phyloP scores from a whole-genome alignment of 2,113 vertebrate genomes.

The Cnemophilus loriae region DNA sequence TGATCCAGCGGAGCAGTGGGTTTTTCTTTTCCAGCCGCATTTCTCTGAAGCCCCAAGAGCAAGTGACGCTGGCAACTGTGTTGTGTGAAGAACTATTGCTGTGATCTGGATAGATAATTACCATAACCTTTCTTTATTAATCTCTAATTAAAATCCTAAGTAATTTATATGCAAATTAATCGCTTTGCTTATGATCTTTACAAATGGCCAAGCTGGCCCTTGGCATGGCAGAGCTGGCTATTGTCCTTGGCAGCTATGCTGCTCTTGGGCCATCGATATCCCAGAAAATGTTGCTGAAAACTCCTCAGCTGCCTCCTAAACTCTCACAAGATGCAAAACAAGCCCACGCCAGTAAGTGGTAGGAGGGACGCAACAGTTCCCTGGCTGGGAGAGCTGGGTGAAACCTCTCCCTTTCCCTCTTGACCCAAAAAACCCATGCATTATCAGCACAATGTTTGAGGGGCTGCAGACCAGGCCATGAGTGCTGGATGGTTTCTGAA shows the following conservation, averaged over 20 bases:
- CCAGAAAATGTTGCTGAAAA: background rate
- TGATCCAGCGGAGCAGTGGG: accelerated
- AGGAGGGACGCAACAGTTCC: background rate
- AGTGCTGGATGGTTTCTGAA: background rate
- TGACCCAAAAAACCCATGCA: accelerated
- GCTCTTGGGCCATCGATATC: accelerated
- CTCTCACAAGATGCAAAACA: background rate
- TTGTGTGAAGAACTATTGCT: background rate
- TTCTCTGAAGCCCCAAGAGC: background rate
- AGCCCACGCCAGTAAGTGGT: accelerated
- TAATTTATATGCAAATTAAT: constrained; percentile 18
- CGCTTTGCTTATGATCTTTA: background rate
- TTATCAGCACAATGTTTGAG: background rate
- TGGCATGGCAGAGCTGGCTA: background rate
- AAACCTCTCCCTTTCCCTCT: background rate
- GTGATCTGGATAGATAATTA: background rate
- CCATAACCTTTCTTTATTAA: background rate
- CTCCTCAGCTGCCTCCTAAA: background rate
- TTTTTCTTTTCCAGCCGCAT: background rate
- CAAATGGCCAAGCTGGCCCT: background rate
- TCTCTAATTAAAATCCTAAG: constrained; percentile 13
- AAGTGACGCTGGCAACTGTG: background rate
- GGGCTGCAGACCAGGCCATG: background rate
- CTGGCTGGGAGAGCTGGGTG: background rate
- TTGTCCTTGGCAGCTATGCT: background rate